Evolutionary conservation across 2,797 vertebrate genomes (phyloP), one percentile per base, ranked within the genome.

Genomic region (Astyanax mexicanus): DNA sequence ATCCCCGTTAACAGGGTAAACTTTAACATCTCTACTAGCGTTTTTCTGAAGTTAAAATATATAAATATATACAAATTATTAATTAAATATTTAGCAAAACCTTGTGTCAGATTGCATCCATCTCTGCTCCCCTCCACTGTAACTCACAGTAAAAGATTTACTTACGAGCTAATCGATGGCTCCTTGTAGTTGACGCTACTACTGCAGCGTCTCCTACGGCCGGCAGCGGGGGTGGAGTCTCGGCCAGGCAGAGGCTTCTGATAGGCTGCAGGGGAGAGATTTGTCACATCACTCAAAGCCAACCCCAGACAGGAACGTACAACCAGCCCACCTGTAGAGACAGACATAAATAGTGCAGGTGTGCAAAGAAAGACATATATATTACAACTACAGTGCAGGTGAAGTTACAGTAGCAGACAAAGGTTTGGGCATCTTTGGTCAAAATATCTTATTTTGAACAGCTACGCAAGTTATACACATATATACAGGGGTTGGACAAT

Each of bases 281-380:
- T 98, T 81, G 95, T 99, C 84, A 98, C 90, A 81, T 98, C 97
- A 90, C 90, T 92, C 67, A 98, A 94, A 87, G 87, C 88, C 80
- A 90, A 87, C 85, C 85, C 89, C 81, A 86, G 82, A 37, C 83
- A 84, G 61, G 86, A 84, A 75, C 87, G 89, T 58, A 90, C 80
- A 88, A 89, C 88, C 88, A 89, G 69, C 81, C 80, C 74, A 91
- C 91, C 92, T 94, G 90, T 68, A 74, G 82, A 87, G 78, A 82
- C 37, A 89, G 0, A n/a, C n/a, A n/a, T n/a, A 72, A 69, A 45
- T 23, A 35, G 68, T 38, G 51, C 29, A 25, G n/a, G 1, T 37
- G 21, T 15, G 57, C 57, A 12, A 32, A 45, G 25, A 54, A 6
- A 19, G n/a, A 35, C 6, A 45, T 8, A 78, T 80, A 58, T 2